phyloP scores from a whole-genome alignment of 2,113 vertebrate genomes.

The Calypte anna region DNA sequence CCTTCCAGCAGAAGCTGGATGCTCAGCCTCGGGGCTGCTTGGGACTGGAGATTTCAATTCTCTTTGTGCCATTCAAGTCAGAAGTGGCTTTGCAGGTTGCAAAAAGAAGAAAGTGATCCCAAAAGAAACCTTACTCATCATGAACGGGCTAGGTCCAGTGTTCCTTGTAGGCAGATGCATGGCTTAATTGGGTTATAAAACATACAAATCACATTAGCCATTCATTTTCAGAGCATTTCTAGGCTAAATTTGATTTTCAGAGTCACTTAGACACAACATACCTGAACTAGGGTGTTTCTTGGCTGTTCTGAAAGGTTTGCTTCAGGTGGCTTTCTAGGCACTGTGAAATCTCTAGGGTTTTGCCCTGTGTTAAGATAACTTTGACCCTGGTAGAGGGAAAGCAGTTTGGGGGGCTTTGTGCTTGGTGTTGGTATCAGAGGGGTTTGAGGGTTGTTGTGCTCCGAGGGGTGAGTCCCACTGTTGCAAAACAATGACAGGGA shows the following conservation, averaged over 20 bases:
- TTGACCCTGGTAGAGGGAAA: neutral
- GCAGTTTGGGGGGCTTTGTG: neutral
- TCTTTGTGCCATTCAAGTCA: neutral
- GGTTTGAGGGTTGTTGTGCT: neutral
- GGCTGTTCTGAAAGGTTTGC: neutral
- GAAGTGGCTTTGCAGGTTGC: neutral
- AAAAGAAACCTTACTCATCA: neutral
- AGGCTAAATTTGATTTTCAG: neutral
- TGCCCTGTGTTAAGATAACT: neutral
- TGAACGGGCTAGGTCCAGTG: neutral
- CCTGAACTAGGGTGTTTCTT: neutral
- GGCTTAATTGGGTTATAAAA: neutral
- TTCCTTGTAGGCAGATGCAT: neutral
- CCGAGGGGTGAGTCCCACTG: neutral
- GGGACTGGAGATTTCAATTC: neutral
- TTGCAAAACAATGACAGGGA: neutral
- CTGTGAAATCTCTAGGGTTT: neutral
- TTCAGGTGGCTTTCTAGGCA: neutral
- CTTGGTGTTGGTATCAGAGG: neutral
- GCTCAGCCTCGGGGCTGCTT: neutral
- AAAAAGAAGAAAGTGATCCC: neutral
- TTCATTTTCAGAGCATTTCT: neutral
- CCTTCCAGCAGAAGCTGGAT: neutral
- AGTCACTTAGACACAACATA: rapidly evolving
- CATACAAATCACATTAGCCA: neutral